These are phyloP conservation scores for Dendrolimus pini DNA, from an alignment of 2,888 invertebrate species.

Conservation along the genomic window DNA sequence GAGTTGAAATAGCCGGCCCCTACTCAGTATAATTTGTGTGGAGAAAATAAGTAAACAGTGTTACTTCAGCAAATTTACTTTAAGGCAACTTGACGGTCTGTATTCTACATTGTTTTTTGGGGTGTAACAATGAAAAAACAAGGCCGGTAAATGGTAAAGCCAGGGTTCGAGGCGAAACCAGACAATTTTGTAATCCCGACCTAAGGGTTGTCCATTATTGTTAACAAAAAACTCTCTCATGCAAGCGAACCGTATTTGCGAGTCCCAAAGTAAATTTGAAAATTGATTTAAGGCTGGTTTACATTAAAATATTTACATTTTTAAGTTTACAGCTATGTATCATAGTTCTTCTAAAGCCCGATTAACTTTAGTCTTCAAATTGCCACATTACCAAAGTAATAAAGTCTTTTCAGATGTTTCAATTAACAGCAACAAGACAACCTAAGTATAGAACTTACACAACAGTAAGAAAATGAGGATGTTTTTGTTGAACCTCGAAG, in stretches of 20 bases:
- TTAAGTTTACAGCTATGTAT: neutral
- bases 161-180: slow-evolving; percentile 33
- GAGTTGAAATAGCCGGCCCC: slow-evolving; percentile 17
- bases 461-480: too few species aligned
- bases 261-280: neutral
- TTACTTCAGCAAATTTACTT: slow-evolving; percentile 46
- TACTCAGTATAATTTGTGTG: slow-evolving; percentile 33
- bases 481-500: too few species aligned
- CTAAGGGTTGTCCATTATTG: slow-evolving; percentile 15
- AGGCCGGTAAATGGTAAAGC: slow-evolving; percentile 40
- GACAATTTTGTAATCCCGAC: slow-evolving; percentile 28
- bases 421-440: too few species aligned
- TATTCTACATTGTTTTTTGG: slow-evolving; percentile 32
- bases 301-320: slow-evolving; percentile 2
- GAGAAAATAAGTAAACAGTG: slow-evolving; percentile 37
- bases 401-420: too few species aligned
- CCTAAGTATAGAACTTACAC: too few species aligned
- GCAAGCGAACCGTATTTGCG: neutral
- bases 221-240: neutral
- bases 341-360: too few species aligned
- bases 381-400: too few species aligned
- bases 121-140: slow-evolving; percentile 45
- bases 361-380: too few species aligned
- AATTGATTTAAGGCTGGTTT: neutral
- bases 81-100: slow-evolving; percentile 30